These are phyloP conservation scores for Fissipunctia ypsillon DNA, from an alignment of 2,888 invertebrate species.

Conservation along the genomic window DNA sequence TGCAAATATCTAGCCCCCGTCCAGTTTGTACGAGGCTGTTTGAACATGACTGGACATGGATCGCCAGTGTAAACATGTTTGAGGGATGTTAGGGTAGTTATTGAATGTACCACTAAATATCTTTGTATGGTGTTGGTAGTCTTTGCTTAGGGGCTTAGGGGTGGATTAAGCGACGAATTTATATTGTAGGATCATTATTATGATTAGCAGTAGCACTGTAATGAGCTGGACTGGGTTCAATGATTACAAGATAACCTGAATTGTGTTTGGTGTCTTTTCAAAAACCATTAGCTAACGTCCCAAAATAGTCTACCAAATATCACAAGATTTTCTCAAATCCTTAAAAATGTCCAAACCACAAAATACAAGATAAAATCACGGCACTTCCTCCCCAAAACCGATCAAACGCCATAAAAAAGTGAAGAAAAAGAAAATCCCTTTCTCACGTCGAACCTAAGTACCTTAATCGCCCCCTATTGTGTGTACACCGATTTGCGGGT, in stretches of 20 bases:
- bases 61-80: conserved; percentile 65
- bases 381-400: conserved; percentile 62
- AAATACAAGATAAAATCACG: conserved; percentile 43
- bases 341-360: conserved; percentile 27
- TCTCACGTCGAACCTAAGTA: conserved; percentile 81
- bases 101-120: conserved; percentile 60
- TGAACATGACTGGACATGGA: conserved; percentile 66
- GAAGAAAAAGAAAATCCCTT: conserved; percentile 70
- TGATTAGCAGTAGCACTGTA: not conserved
- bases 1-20: conserved; percentile 69
- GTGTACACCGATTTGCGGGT: conserved; percentile 83
- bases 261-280: not conserved
- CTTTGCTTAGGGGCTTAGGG: conserved; percentile 41
- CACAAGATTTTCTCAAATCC: conserved; percentile 12
- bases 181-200: not conserved
- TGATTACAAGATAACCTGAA: not conserved
- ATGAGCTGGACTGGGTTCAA: not conserved
- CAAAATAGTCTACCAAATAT: not conserved
- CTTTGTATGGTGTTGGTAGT: conserved; percentile 46
- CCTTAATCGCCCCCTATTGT: conserved; percentile 83
- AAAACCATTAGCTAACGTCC: not conserved
- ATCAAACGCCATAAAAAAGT: conserved; percentile 65
- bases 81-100: conserved; percentile 60
- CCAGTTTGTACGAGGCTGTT: conserved; percentile 58
- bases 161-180: conserved; percentile 4